A percentile compares a stretch with the other conserved stretches of the same genome.
phyloP scores from a whole-genome alignment of 2,113 vertebrate species.

The Naja naja region DNA sequence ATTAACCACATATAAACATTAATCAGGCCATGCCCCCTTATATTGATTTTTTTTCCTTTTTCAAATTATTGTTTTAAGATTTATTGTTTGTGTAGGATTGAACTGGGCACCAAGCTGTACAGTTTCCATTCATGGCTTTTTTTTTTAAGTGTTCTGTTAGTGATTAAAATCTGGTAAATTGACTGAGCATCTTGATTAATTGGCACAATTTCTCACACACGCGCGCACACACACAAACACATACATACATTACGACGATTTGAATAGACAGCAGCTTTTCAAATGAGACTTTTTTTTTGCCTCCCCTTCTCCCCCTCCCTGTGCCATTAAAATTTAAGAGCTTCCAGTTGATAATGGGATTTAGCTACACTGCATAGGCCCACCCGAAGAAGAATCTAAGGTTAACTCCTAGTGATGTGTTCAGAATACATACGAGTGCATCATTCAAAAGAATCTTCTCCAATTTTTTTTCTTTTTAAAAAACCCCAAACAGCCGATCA shows the following conservation, averaged over 20 bases:
- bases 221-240: not conserved
- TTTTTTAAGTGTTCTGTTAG: conserved; percentile 28
- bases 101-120: not conserved
- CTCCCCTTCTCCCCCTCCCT: not conserved
- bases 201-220: conserved; percentile 67
- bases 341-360: conserved; percentile 62
- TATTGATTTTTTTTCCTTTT: conserved; percentile 33
- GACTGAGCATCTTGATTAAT: conserved; percentile 54
- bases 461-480: conserved; percentile 15
- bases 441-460: conserved; percentile 61
- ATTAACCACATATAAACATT: conserved; percentile 67
- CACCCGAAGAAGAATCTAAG: conserved; percentile 42
- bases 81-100: not conserved
- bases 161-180: conserved; percentile 15
- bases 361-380: conserved; percentile 57
- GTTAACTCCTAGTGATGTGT: conserved; percentile 57
- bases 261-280: conserved; percentile 73
- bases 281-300: conserved; percentile 63
- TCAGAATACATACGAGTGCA: conserved; percentile 70
- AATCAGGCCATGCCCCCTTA: conserved; percentile 71
- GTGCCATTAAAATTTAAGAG: conserved; percentile 62
- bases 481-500: conserved; percentile 47
- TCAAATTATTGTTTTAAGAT: conserved; percentile 26
- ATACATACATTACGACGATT: conserved; percentile 64
- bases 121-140: conserved; percentile 44